Conservation (phyloP, 2,888 invertebrate genomes). For the Cataglyphis cursor region DNA sequence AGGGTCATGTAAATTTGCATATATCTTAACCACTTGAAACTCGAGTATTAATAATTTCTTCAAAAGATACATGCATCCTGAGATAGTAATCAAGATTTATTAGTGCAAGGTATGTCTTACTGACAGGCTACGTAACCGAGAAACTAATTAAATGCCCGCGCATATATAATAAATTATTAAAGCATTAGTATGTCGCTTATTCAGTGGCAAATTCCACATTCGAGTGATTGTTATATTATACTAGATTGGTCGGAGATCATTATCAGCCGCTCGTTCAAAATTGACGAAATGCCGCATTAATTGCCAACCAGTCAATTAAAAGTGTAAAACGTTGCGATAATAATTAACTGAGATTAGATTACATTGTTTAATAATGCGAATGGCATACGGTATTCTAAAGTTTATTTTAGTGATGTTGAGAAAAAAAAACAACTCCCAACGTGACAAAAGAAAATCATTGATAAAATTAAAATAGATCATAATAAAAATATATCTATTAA, state of each 20-base stretch:
- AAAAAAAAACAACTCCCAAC: neutral
- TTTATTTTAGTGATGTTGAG: neutral
- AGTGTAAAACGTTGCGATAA: neutral
- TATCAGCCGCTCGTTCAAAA: constrained; percentile 10
- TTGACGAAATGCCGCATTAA: neutral
- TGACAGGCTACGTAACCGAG: constrained; percentile 15
- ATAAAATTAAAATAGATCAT: neutral
- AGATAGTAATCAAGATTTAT: constrained; percentile 39
- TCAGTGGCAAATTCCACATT: neutral
- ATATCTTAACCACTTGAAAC: constrained; percentile 23
- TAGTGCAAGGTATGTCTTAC: constrained; percentile 7
- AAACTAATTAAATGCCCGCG: constrained; percentile 32
- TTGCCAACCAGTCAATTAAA: neutral
- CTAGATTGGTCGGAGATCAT: neutral
- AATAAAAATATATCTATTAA: neutral
- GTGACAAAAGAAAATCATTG: neutral
- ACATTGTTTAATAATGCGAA: neutral
- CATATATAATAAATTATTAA: constrained; percentile 31
- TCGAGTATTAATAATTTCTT: constrained; percentile 4
- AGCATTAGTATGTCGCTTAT: constrained; percentile 2
- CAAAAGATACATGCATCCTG: constrained; percentile 14
- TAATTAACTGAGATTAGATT: neutral
- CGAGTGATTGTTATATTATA: constrained; percentile 15
- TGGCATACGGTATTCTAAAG: neutral
- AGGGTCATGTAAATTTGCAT: constrained; percentile 1